phyloP scores from a whole-genome alignment of 2,888 invertebrate species.

The Bursaphelenchus okinawaensis region DNA sequence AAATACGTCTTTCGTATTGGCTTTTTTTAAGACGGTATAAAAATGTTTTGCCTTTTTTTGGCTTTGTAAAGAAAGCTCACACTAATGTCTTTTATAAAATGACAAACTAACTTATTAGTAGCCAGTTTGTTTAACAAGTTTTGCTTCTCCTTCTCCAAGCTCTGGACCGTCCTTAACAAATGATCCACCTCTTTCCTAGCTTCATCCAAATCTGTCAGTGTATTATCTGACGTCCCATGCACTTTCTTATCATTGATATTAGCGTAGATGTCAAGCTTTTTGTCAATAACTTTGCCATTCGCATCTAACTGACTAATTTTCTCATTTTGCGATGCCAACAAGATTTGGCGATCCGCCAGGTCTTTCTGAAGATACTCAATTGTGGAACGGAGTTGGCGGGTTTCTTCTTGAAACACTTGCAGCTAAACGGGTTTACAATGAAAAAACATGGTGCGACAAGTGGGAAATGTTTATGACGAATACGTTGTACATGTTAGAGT shows the following conservation, averaged over 20 bases:
- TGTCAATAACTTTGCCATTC: conserved; percentile 33
- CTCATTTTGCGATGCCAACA: conserved; percentile 57
- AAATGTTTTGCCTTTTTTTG: too few relatives aligned
- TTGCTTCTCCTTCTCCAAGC: conserved; percentile 59
- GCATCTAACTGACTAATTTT: conserved; percentile 55
- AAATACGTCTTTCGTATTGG: too few relatives aligned
- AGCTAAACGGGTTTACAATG: conserved; percentile 14
- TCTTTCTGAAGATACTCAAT: conserved; percentile 57
- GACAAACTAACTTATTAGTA: not conserved
- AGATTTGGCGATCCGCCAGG: conserved; percentile 48
- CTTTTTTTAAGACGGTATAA: too few relatives aligned
- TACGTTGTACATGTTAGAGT: too few relatives aligned
- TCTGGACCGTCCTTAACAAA: conserved; percentile 59
- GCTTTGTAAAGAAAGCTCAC: too few relatives aligned
- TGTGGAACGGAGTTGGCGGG: conserved; percentile 30
- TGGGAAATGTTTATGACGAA: not conserved
- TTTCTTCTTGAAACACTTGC: conserved; percentile 31
- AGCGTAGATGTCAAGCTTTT: conserved; percentile 27
- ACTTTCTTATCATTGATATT: conserved; percentile 35
- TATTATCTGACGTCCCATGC: not conserved
- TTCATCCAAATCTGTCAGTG: conserved; percentile 40
- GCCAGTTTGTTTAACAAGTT: conserved; percentile 26
- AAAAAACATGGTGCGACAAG: not conserved
- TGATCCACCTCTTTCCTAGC: conserved; percentile 59
- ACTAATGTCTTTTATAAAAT: too few relatives aligned